Evolutionary conservation across 2,113 vertebrate species (phyloP).

Genomic region (Brachypteracias leptosomus): DNA sequence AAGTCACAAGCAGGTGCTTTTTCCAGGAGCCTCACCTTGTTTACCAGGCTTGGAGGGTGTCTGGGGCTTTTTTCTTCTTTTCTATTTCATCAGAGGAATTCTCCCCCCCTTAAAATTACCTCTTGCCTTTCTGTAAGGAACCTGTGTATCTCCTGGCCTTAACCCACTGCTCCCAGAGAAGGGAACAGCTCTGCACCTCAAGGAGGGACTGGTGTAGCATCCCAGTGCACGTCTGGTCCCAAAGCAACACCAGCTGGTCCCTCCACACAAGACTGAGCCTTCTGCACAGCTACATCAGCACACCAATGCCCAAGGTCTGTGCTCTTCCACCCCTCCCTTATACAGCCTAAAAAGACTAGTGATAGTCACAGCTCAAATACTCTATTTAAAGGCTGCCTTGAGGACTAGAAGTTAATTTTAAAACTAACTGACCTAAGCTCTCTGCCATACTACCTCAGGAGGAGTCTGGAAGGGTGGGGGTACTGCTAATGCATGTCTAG

Average conservation of each 20-base stretch:
- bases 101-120: not conserved
- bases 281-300: not conserved
- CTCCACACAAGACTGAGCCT: not conserved
- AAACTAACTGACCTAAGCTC: conserved; percentile 67
- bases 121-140: not conserved
- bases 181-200: not conserved
- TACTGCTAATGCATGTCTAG: conserved; percentile 20
- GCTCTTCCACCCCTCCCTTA: not conserved
- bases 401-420: conserved; percentile 67
- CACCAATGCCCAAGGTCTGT: not conserved
- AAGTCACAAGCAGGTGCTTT: not conserved
- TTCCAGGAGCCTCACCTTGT: not conserved
- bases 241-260: not conserved
- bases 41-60: not conserved
- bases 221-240: not conserved
- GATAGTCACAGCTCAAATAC: conserved; percentile 8
- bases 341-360: not conserved
- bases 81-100: not conserved
- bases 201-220: not conserved
- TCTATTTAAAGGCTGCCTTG: conserved; percentile 47
- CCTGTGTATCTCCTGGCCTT: not conserved
- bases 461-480: not conserved
- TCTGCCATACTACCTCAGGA: conserved; percentile 41
- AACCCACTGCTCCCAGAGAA: not conserved
- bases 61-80: not conserved